Percentiles rank a stretch among this genome's conserved stretches.
phyloP scores from a whole-genome alignment of 2,113 vertebrate genomes.

The Sitta europaea region DNA sequence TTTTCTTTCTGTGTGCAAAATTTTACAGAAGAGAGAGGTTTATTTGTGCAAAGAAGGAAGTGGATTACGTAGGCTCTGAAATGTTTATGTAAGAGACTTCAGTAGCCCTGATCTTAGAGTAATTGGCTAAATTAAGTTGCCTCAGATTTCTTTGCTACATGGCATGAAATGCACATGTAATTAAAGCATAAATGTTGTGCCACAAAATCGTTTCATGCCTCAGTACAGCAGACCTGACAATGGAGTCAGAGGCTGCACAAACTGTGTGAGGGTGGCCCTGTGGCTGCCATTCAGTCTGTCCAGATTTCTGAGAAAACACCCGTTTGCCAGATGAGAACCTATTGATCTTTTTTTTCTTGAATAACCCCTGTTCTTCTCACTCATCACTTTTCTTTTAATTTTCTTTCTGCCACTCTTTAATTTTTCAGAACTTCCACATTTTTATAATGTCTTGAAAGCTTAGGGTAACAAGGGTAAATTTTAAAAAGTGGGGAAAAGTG shows the following conservation, averaged over 20 bases:
- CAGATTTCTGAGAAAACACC: background rate
- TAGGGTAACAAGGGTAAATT: background rate
- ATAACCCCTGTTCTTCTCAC: background rate
- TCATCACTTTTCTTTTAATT: background rate
- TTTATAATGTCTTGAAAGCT: conserved; percentile 34
- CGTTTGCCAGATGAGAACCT: background rate
- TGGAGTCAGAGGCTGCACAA: background rate
- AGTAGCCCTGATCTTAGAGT: background rate
- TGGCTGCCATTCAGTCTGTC: background rate
- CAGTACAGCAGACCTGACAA: background rate
- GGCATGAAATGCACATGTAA: background rate
- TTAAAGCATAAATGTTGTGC: background rate
- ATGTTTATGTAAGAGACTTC: background rate
- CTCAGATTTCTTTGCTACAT: background rate
- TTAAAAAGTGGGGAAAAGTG: background rate
- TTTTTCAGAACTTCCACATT: background rate
- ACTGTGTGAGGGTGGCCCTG: background rate
- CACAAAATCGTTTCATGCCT: background rate
- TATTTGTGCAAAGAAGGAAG: background rate
- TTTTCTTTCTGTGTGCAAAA: background rate
- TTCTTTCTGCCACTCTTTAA: background rate
- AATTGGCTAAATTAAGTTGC: background rate
- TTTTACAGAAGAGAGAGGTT: background rate
- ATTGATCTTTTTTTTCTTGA: background rate
- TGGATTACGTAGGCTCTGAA: background rate